Evolutionary conservation across 2,888 invertebrate species (phyloP).

Genomic region (Diogma glabrata): DNA sequence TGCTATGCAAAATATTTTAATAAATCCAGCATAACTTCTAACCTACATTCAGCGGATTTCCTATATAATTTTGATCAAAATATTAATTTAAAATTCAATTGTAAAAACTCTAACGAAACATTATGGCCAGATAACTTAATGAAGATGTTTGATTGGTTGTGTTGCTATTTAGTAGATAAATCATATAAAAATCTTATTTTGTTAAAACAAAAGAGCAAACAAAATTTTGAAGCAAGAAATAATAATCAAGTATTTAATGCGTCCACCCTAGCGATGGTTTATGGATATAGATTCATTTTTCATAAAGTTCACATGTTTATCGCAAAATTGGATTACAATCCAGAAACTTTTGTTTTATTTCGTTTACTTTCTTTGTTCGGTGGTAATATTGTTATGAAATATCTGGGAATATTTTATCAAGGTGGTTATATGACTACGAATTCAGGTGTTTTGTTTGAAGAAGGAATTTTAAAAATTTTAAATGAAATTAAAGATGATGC

Average conservation of each 20-base stretch:
- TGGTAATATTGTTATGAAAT: conserved; percentile 51
- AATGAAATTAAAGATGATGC: conserved; percentile 55
- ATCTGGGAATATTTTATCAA: conserved; percentile 57
- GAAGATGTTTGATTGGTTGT: conserved; percentile 66
- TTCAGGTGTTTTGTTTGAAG: conserved; percentile 50
- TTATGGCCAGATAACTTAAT: conserved; percentile 37
- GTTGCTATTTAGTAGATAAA: conserved; percentile 58
- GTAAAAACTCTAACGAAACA: conserved; percentile 23
- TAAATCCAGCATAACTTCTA: conserved; percentile 39
- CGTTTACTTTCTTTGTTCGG: conserved; percentile 50
- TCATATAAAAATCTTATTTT: conserved; percentile 50
- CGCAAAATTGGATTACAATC: conserved; percentile 29
- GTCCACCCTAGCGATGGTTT: conserved; percentile 64
- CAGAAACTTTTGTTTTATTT: conserved; percentile 39
- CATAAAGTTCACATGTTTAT: conserved; percentile 38
- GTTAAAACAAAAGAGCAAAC: conserved; percentile 43
- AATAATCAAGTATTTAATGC: conserved; percentile 77
- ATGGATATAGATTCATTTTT: conserved; percentile 47
- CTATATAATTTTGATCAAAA: conserved; percentile 43
- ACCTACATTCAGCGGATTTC: conserved; percentile 52
- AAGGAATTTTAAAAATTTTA: conserved; percentile 54
- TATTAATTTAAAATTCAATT: conserved; percentile 39
- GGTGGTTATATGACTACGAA: conserved; percentile 45
- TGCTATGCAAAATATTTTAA: conserved; percentile 38
- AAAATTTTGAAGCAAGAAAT: conserved; percentile 66